Conservation (phyloP, 35 echinoderm and acorn worm species). For the Anneissia japonica region DNA sequence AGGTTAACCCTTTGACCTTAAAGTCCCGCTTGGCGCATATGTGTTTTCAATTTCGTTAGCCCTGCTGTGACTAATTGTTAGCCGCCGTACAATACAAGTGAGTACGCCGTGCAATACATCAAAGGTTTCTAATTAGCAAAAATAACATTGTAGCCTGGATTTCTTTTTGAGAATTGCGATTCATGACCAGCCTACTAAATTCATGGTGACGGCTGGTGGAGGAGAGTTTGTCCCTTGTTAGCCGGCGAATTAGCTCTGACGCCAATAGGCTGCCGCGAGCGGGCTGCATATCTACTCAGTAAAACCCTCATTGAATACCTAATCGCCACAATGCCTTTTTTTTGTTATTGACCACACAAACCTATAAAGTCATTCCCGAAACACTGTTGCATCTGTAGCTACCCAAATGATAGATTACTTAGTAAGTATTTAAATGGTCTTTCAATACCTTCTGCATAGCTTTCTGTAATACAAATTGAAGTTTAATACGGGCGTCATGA, state of each 20-base stretch:
- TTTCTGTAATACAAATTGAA: background rate
- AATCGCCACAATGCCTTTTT: background rate
- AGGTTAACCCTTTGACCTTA: background rate
- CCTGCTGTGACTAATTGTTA: background rate
- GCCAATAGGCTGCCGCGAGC: background rate
- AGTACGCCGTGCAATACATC: background rate
- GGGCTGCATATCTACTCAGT: background rate
- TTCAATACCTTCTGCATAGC: background rate
- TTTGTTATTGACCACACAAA: background rate
- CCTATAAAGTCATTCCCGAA: background rate
- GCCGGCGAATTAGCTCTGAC: background rate
- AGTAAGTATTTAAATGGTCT: background rate
- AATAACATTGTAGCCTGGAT: background rate
- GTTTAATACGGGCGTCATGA: background rate
- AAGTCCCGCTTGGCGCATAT: background rate
- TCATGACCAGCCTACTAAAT: background rate
- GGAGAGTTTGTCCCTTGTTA: slow-evolving; percentile 1
- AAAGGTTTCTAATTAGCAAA: background rate
- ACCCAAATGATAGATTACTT: background rate
- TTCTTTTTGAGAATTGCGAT: background rate
- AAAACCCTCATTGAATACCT: background rate
- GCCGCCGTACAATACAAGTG: background rate
- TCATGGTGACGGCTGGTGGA: background rate
- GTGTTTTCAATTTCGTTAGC: background rate
- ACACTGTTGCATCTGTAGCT: background rate